Evolutionary conservation across 2,797 vertebrate genomes (phyloP).

Genomic region (Adelosebastes latens): DNA sequence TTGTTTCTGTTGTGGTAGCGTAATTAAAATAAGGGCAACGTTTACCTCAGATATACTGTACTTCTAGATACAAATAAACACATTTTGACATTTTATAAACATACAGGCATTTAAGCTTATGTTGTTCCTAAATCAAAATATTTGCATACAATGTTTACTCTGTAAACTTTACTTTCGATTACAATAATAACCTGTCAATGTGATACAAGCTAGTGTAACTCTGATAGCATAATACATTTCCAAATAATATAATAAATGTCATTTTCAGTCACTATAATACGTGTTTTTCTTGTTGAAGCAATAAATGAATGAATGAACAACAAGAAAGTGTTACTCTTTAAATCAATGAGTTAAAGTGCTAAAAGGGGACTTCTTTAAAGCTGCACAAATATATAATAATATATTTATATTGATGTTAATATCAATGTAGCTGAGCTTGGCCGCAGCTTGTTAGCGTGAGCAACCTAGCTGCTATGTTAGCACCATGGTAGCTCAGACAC

Average conservation of each 20-base stretch:
- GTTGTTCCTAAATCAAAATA: background rate
- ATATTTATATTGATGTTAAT: too few relatives aligned
- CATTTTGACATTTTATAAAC: background rate
- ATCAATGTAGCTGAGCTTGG: too few relatives aligned
- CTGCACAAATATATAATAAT: background rate
- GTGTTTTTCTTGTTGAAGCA: conserved; percentile 11
- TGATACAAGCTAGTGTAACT: background rate
- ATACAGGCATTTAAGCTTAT: background rate
- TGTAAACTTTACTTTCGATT: background rate
- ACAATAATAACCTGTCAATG: background rate
- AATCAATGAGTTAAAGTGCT: background rate
- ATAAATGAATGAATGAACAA: background rate
- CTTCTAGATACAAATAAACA: background rate
- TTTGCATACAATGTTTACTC: background rate
- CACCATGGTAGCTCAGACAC: too few relatives aligned
- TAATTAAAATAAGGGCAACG: background rate
- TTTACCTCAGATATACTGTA: conserved; percentile 18
- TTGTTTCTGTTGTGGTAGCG: conserved; percentile 1
- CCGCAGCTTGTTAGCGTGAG: too few relatives aligned
- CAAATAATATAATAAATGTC: conserved; percentile 13
- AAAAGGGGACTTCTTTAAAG: background rate
- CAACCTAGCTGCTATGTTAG: too few relatives aligned
- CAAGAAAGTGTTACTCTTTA: too few relatives aligned
- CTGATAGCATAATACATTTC: conserved; percentile 4
- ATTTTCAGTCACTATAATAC: conserved; percentile 16